Evolutionary conservation across 2,888 invertebrate genomes (phyloP).

Genomic region (Pollenia labialis): DNA sequence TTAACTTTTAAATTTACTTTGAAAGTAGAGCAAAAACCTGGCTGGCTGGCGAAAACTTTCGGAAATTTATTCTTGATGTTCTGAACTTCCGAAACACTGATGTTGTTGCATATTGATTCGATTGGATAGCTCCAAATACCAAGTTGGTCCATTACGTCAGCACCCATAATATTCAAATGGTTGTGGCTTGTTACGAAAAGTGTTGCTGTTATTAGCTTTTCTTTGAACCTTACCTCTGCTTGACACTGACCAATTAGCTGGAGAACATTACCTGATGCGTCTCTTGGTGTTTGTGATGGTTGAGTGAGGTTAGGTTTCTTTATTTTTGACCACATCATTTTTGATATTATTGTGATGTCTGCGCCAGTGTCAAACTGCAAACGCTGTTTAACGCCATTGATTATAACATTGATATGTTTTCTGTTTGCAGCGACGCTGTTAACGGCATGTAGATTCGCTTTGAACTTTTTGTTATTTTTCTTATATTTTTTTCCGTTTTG

Average conservation of each 20-base stretch:
- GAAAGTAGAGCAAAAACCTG: slow-evolving; percentile 25
- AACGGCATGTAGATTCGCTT: slow-evolving; percentile 1
- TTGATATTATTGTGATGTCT: slow-evolving; percentile 57
- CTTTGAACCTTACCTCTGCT: slow-evolving; percentile 19
- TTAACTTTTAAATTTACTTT: slow-evolving; percentile 38
- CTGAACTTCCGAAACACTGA: slow-evolving; percentile 21
- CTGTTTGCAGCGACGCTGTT: slow-evolving; percentile 28
- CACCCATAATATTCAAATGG: slow-evolving; percentile 13
- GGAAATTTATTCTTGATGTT: slow-evolving; percentile 20
- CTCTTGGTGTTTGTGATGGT: slow-evolving; percentile 24
- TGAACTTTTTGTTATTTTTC: not conserved
- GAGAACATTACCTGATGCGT: slow-evolving; percentile 39
- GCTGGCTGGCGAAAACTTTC: slow-evolving; percentile 26
- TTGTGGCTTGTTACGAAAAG: not conserved
- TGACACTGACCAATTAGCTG: slow-evolving; percentile 27
- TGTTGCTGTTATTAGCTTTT: slow-evolving; percentile 19
- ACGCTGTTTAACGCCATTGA: slow-evolving; percentile 30
- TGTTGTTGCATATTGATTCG: slow-evolving; percentile 28
- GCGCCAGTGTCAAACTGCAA: slow-evolving; percentile 56
- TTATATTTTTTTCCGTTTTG: not conserved
- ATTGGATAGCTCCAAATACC: slow-evolving; percentile 30
- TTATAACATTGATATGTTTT: slow-evolving; percentile 19
- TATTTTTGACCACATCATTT: slow-evolving; percentile 48
- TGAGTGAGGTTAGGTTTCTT: slow-evolving; percentile 32
- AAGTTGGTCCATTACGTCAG: slow-evolving; percentile 36